phyloP scores from a whole-genome alignment of 1,140 invertebrate species.

The Trachymyrmex cornetzi region DNA sequence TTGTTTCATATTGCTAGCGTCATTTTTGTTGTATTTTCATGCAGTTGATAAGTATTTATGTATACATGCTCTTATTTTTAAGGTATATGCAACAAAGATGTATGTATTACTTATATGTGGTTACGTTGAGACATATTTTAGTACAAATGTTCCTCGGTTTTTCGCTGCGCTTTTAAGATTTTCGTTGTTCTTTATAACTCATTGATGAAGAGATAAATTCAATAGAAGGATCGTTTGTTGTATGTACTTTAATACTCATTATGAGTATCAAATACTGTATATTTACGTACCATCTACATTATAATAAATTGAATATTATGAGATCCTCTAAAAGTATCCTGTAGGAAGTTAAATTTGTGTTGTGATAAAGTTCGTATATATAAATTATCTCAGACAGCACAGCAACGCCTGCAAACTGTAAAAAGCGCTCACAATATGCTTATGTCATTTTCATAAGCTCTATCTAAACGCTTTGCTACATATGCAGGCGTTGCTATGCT shows the following conservation, averaged over 20 bases:
- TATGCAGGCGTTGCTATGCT: too few relatives aligned
- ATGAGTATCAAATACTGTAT: not conserved
- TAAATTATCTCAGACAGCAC: not conserved
- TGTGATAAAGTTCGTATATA: not conserved
- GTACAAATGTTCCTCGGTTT: not conserved
- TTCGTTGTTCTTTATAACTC: constrained; percentile 15
- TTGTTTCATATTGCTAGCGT: constrained; percentile 59
- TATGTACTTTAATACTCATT: constrained; percentile 25
- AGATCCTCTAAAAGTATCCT: not conserved
- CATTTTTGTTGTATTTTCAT: constrained; percentile 20
- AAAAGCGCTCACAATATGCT: too few relatives aligned
- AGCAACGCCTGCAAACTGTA: too few relatives aligned
- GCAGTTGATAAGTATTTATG: constrained; percentile 37
- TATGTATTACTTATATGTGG: constrained; percentile 40
- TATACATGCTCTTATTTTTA: constrained; percentile 60
- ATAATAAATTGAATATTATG: not conserved
- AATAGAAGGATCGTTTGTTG: not conserved
- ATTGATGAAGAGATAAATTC: not conserved
- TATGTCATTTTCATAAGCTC: too few relatives aligned
- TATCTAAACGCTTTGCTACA: too few relatives aligned
- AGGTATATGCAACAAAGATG: constrained; percentile 9
- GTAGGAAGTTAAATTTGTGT: not conserved
- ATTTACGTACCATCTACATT: not conserved
- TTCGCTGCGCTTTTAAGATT: constrained; percentile 2
- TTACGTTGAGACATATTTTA: constrained; percentile 23